Evolutionary conservation across 2,888 invertebrate genomes (phyloP), one percentile per base, ranked within the genome.

Genomic region (Drosophila flavopinicola): DNA sequence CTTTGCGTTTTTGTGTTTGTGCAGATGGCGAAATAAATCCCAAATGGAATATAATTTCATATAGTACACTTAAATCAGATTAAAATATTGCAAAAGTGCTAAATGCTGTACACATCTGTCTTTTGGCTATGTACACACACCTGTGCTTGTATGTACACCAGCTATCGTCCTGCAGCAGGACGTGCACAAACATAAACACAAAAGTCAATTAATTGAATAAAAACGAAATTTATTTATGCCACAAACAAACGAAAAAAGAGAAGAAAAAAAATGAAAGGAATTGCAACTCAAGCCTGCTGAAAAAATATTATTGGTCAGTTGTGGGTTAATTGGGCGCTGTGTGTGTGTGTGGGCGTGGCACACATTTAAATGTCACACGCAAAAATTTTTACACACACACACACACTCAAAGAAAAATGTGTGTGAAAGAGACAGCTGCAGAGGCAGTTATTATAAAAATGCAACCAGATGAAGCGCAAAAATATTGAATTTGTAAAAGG

Each of bases 131-230:
- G 49, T 7, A 30, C 17, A 15, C 44, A 49, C 35, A 53, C 29
- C 32, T 51, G 39, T 25, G 17, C 27, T 20, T 20, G 20, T 4
- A 20, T 3, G 2, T 20, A 20, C 20, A n/a, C n/a, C n/a, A n/a
- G n/a, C n/a, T n/a, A n/a, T n/a, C n/a, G n/a, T 20, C 24, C 13
- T 25, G 37, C 57, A 29, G 11, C 47, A 57, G 56, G 42, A 57
- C 32, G 42, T 58, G 23, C 45, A 59, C 60, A 74, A 51, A 63
- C 51, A 66, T 57, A 71, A 75, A 60, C 66, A 69, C 59, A 61
- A 63, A 80, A 82, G 78, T 78, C 82, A 78, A 75, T 82, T 78
- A 78, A 85, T 78, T 78, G 78, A 78, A 75, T 85, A 54, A 71
- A 78, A 64, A 75, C 54, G 75, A 47, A 66, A 49, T 71, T 63